Evolutionary conservation across 2,797 vertebrate genomes (phyloP).

Genomic region (Pelodytes ibericus): DNA sequence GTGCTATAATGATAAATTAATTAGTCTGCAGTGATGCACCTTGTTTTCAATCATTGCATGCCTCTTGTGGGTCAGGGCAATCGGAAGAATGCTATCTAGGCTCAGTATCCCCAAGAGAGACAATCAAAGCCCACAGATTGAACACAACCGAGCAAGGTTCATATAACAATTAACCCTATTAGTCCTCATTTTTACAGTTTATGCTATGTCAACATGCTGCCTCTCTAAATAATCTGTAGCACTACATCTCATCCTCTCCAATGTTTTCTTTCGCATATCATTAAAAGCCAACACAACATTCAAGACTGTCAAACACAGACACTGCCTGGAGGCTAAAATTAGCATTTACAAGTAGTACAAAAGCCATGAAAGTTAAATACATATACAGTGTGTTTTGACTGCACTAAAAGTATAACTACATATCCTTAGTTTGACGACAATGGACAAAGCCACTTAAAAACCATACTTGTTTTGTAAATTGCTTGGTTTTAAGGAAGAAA

Average conservation of each 20-base stretch:
- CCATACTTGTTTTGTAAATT: slow-evolving; percentile 50
- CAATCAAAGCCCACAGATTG: slow-evolving; percentile 81
- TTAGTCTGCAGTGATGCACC: slow-evolving; percentile 96
- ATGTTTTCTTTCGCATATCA: slow-evolving; percentile 53
- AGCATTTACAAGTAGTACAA: slow-evolving; percentile 52
- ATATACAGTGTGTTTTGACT: slow-evolving; percentile 13
- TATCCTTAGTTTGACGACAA: slow-evolving; percentile 25
- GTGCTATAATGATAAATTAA: slow-evolving; percentile 99
- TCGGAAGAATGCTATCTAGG: slow-evolving; percentile 96
- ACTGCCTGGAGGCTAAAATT: slow-evolving; percentile 44
- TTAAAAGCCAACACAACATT: slow-evolving; percentile 61
- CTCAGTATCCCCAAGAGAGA: slow-evolving; percentile 84
- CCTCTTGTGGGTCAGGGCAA: slow-evolving; percentile 87
- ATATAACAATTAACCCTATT: slow-evolving; percentile 99
- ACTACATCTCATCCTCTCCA: slow-evolving; percentile 64
- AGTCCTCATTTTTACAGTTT: slow-evolving; percentile 78
- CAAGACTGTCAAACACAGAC: slow-evolving; percentile 33
- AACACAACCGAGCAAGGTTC: slow-evolving; percentile 88
- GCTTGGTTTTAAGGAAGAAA: slow-evolving; percentile 33
- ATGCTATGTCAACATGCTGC: slow-evolving; percentile 76
- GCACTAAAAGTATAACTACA: slow-evolving; percentile 33
- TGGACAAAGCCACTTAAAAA: slow-evolving; percentile 16
- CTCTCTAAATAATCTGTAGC: slow-evolving; percentile 73
- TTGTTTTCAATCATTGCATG: slow-evolving; percentile 91
- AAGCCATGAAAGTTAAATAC: slow-evolving; percentile 39